Evolutionary conservation across 2,797 vertebrate species (phyloP), one percentile per base, ranked within the genome.

Genomic region (Sebastes matsubarae): DNA sequence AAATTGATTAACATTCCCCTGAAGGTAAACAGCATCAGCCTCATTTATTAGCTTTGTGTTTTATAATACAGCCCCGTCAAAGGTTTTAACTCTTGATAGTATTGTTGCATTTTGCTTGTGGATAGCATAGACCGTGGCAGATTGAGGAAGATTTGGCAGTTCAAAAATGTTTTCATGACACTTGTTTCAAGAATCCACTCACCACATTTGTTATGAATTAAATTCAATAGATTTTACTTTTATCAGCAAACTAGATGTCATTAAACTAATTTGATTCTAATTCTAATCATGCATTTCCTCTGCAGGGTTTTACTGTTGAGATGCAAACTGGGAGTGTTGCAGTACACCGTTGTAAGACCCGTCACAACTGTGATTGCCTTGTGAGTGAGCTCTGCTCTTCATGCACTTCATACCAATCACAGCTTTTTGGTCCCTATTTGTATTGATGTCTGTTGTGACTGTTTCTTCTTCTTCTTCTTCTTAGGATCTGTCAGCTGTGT

Each of bases 271-370:
- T 22, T 14, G 13, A 36, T 22, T 61, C 3, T 24, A n/a, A 79
- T 69, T 77, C 3, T 42, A 22, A 42, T 46, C 4, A 25, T 67
- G 12, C 4, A n/a, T 73, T 70, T 87, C 13, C 38, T 73, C 69
- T 92, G 75, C 95, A 99, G 99, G 93, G 98, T 99, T 75, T 93
- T 99, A 69, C 92, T 99, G 36, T 96, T 98, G 88, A 95, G 99
- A 87, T 99, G 98, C 89, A 99, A 99, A 91, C 92, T 99, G 82
- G 99, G 99, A 73, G 99, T 99, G 77, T 81, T 99, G 87, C 99
- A 99, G 92, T 99, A 99, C 90, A 99, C 98, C 0, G 98, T 99
- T 8, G 97, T 99, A 60, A 95, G 98, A 93, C 98, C 98, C 0
- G 96, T 99, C 89, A 99, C 98, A 57, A 99, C 99, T 5, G 95